Percentiles rank a stretch among this genome's conserved stretches.
Conservation (phyloP, 53 echinoderm and acorn worm species). For the Arbacia lixula region DNA sequence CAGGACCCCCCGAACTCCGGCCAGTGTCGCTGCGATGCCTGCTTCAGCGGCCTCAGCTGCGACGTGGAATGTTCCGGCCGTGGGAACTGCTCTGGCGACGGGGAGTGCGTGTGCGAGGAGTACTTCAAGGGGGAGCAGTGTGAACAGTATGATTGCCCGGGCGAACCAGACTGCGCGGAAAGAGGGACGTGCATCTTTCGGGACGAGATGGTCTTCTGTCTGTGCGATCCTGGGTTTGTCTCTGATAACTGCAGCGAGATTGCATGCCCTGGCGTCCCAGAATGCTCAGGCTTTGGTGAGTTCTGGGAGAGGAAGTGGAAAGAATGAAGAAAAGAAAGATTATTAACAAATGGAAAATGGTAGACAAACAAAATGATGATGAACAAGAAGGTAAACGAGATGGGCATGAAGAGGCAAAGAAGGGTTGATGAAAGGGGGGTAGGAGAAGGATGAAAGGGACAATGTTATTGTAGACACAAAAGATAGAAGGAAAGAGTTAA, state of each 20-base stretch:
- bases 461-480: no score
- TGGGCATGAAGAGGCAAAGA: no score
- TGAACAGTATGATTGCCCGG: constrained; percentile 79
- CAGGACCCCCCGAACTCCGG: constrained; percentile 63
- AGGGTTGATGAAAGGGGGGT: no score
- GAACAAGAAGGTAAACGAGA: no score
- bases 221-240: constrained; percentile 84
- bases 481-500: no score
- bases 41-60: constrained; percentile 82
- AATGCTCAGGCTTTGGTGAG: constrained; percentile 61
- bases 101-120: constrained; percentile 53
- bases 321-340: no score
- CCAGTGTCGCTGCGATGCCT: constrained; percentile 72
- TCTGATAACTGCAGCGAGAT: constrained; percentile 78
- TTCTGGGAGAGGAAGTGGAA: no score
- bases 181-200: constrained; percentile 74
- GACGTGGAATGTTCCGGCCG: constrained; percentile 73
- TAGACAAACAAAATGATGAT: no score
- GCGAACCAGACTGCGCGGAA: constrained; percentile 88
- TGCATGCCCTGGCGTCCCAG: constrained; percentile 82
- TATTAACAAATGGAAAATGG: no score
- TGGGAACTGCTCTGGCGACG: constrained; percentile 57
- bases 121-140: constrained; percentile 79
- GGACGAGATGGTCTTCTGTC: constrained; percentile 74
- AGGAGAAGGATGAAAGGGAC: no score